Base-by-base conservation (phyloP, 2,888 invertebrate genomes). In the Bhutanitis thaidina region DNA sequence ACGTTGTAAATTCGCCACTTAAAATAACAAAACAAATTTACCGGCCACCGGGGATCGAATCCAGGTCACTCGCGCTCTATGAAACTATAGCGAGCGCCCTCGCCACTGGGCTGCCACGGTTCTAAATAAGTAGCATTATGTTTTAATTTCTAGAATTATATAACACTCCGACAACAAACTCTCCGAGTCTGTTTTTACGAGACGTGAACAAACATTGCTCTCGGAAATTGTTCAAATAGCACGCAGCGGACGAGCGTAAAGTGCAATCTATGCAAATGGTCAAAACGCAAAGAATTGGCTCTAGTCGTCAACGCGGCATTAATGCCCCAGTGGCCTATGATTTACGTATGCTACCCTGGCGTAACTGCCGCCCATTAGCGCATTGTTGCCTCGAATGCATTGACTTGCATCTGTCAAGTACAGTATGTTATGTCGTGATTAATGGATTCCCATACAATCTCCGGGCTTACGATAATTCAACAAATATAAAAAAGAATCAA, bases 291-390 rank as follows among this genome's bases (percentile, higher is more conserved):
- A 32, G 25, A 37, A 44, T 32, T 27, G 34, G 15, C 15, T 34
- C 8, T 15, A 49, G 38, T 27, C 43, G 38, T 15, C 34, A 35
- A 35, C 25, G 7, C 34, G 20, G 27, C 37, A 37, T 32, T 43
- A 39, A 39, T 48, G 49, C 32, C 34, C 49, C 44, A 50, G 39
- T 44, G 49, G 39, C 43, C 43, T 34, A 39, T 50, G 38, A 50
- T 50, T 50, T 50, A 44, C 25, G 5, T 25, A 27, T 38, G 3
- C 37, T 36, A 13, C 41, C 14, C 27, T 40, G 40, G 13, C 25
- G 25, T 47, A 47, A 25, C 43, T 39, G 27, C 32, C 16, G 41
- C 25, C 49, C 43, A 38, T 43, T 49, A 49, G 13, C 25, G 37
- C 43, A 49, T 49, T 49, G 49, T 49, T 43, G 43, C 14, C 12